phyloP scores from a whole-genome alignment of 2,113 vertebrate genomes.

The Calyptomena viridis region DNA sequence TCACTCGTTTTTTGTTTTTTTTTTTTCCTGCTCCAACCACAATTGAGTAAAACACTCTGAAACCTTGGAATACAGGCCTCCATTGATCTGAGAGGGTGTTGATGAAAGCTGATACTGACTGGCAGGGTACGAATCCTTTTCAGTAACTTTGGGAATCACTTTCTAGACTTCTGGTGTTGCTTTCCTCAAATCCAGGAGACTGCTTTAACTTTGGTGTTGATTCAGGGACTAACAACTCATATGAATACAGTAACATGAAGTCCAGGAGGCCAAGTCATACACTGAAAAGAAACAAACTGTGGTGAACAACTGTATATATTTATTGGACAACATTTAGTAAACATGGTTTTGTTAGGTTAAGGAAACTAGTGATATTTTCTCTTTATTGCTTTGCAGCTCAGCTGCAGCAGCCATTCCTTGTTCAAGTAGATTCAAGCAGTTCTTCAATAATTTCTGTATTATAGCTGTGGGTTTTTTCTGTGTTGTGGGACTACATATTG shows the following conservation, averaged over 20 bases:
- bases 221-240: not conserved
- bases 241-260: not conserved
- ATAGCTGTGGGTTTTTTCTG: not conserved
- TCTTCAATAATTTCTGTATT: not conserved
- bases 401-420: not conserved
- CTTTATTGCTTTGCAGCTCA: not conserved
- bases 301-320: not conserved
- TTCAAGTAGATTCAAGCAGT: not conserved
- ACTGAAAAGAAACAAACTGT: not conserved
- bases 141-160: not conserved
- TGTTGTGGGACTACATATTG: not conserved
- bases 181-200: not conserved
- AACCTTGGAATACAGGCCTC: not conserved
- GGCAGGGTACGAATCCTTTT: not conserved
- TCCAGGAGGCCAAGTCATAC: not conserved
- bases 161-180: not conserved
- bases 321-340: not conserved
- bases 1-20: accelerated
- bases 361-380: not conserved
- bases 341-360: accelerated
- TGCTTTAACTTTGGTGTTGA: not conserved
- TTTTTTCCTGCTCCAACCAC: not conserved
- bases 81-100: accelerated
- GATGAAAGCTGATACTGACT: not conserved
- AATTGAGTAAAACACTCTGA: not conserved